These are phyloP conservation scores for Calyptommatus sinebrachiatus DNA, from an alignment of 2,113 vertebrate species.

Conservation along the genomic window DNA sequence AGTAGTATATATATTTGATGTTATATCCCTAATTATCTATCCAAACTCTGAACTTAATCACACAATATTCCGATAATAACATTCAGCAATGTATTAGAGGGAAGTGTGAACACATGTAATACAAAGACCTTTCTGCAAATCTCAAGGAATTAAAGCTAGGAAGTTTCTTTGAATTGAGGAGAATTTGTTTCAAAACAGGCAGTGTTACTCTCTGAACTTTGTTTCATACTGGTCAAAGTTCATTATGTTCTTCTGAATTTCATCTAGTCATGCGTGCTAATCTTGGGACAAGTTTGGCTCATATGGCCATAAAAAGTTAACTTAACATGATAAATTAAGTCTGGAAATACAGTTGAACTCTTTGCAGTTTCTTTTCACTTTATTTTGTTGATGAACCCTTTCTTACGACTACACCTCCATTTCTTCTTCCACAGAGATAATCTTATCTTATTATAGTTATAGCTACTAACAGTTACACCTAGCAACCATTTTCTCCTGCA, in stretches of 20 bases:
- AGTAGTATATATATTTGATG: neutral
- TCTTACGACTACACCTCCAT: neutral
- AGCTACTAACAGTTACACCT: conserved; percentile 19
- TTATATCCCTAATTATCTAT: too few relatives aligned
- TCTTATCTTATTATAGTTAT: conserved; percentile 9
- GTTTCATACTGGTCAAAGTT: too few relatives aligned
- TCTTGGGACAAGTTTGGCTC: neutral
- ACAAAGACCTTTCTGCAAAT: neutral
- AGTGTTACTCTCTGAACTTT: neutral
- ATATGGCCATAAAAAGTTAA: neutral
- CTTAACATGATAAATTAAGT: neutral
- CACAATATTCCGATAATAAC: too few relatives aligned
- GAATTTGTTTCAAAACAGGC: neutral
- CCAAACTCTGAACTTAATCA: too few relatives aligned
- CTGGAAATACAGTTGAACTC: conserved; percentile 1
- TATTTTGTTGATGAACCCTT: conserved; percentile 4
- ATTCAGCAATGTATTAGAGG: neutral
- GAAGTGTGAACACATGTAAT: neutral
- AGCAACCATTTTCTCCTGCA: neutral
- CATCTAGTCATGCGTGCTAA: neutral
- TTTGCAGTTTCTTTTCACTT: conserved; percentile 4
- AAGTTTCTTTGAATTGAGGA: neutral
- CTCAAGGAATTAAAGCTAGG: neutral
- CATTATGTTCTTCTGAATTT: neutral
- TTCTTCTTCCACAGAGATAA: conserved; percentile 21